These are phyloP conservation scores for Chaetoderma sp. DNA, from an alignment of 2,888 invertebrate genomes.

Conservation along the genomic window DNA sequence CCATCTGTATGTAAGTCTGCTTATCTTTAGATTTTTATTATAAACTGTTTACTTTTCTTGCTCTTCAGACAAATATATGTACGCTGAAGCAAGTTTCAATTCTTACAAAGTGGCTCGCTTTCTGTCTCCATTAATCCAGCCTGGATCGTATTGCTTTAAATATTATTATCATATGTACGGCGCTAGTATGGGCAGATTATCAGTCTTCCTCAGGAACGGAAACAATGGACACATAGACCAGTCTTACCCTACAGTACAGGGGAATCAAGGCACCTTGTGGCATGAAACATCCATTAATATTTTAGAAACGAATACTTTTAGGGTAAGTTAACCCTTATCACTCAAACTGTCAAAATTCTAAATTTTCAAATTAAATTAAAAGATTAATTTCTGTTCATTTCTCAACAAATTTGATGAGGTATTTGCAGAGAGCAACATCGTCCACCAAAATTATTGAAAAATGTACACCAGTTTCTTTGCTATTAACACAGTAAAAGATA, in stretches of 20 bases:
- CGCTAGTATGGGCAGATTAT: constrained; percentile 41
- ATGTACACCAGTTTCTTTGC: no score
- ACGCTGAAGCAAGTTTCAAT: constrained; percentile 48
- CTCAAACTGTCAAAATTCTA: no score
- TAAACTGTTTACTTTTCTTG: no score
- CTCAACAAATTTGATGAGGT: no score
- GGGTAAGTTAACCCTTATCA: constrained; percentile 30
- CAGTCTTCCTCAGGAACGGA: constrained; percentile 35
- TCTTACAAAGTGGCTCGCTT: constrained; percentile 37
- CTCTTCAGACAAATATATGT: constrained; percentile 50
- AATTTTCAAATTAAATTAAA: no score
- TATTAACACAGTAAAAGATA: no score
- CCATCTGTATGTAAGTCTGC: no score
- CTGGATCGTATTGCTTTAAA: constrained; percentile 50
- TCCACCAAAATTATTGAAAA: no score
- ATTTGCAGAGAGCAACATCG: no score
- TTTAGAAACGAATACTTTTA: constrained; percentile 32
- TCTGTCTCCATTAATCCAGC: constrained; percentile 36
- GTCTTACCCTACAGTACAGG: constrained; percentile 21
- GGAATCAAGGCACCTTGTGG: constrained; percentile 45
- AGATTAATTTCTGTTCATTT: no score
- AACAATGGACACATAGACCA: neutral
- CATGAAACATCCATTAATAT: constrained; percentile 33
- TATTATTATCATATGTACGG: constrained; percentile 58
- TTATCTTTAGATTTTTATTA: no score